phyloP scores from a whole-genome alignment of 2,113 vertebrate species.

The Pseudonaja textilis region DNA sequence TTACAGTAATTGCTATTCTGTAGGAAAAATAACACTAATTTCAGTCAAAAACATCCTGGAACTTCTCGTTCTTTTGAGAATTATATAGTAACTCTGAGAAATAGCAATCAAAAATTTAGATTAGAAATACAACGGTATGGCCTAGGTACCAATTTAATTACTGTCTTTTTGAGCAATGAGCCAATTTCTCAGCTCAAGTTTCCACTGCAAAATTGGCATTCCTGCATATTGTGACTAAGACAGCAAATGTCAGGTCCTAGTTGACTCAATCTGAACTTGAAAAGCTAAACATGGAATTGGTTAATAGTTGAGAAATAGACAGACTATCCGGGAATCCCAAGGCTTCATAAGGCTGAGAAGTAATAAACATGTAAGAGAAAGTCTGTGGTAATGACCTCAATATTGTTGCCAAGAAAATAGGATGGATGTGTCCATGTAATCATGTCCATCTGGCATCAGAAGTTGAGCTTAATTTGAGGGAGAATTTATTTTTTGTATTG shows the following conservation, averaged over 20 bases:
- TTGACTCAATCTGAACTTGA: background rate
- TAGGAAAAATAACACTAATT: background rate
- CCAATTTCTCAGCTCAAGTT: background rate
- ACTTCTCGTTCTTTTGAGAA: background rate
- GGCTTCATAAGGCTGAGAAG: background rate
- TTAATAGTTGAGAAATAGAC: background rate
- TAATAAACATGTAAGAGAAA: background rate
- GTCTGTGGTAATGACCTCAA: background rate
- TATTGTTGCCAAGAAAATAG: background rate
- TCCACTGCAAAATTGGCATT: background rate
- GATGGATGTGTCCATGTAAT: background rate
- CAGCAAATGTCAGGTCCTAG: background rate
- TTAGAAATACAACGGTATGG: background rate
- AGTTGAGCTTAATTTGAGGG: background rate
- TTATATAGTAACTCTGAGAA: background rate
- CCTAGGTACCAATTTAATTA: background rate
- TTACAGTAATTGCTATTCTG: background rate
- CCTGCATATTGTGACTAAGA: background rate
- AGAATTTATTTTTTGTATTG: background rate
- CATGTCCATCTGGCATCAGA: background rate
- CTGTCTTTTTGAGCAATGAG: background rate
- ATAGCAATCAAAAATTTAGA: background rate
- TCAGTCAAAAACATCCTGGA: background rate
- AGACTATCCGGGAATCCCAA: background rate
- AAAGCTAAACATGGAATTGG: background rate